Conservation (phyloP, 1,140 invertebrate genomes). For the Cherax quadricarinatus region DNA sequence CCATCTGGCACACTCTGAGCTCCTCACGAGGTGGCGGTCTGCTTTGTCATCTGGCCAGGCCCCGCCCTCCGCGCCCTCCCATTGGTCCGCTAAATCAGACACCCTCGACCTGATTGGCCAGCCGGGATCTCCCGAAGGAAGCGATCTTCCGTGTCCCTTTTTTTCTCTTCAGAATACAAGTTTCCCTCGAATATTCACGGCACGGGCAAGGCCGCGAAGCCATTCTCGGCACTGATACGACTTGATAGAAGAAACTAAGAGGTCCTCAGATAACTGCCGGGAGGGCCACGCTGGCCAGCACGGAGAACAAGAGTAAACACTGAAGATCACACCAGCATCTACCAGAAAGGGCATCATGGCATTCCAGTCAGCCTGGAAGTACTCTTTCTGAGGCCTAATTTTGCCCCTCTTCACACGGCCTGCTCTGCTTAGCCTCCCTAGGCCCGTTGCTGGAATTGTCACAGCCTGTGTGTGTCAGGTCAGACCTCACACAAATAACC, state of each 20-base stretch:
- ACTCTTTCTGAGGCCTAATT: background rate
- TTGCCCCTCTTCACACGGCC: background rate
- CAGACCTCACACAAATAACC: background rate
- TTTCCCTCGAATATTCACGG: constrained; percentile 31
- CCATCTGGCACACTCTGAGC: constrained; percentile 53
- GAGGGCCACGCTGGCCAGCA: no score
- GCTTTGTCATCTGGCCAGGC: constrained; percentile 44
- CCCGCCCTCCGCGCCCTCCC: constrained; percentile 20
- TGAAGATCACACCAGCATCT: background rate
- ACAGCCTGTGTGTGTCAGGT: background rate
- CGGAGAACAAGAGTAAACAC: no score
- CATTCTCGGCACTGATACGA: background rate
- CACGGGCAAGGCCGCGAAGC: constrained; percentile 14
- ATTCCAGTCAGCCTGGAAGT: constrained; percentile 19
- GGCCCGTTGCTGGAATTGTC: background rate
- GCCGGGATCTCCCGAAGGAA: constrained; percentile 38
- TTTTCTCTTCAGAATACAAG: constrained; percentile 27
- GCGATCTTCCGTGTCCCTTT: constrained; percentile 23
- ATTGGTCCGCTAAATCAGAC: constrained; percentile 49
- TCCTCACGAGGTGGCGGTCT: constrained; percentile 46
- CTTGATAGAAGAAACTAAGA: no score
- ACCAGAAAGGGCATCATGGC: background rate
- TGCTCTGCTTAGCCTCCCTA: background rate
- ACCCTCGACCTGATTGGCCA: constrained; percentile 24
- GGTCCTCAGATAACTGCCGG: no score